Evolutionary conservation across 1,140 invertebrate species (phyloP), one percentile per base, ranked within the genome.

Genomic region (Macrosteles quadrilineatus): DNA sequence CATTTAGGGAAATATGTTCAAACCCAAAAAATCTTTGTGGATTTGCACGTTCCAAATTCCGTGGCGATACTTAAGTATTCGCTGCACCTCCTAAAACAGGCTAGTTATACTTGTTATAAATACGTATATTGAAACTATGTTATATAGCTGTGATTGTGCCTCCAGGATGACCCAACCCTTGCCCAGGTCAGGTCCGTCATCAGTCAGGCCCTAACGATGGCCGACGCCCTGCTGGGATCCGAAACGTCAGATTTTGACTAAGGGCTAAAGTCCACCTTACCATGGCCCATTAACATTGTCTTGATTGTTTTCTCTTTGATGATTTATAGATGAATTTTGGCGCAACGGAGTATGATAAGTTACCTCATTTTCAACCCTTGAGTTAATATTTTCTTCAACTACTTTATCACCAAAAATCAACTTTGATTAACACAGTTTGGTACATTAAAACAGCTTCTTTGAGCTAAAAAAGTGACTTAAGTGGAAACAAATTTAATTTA

Each of bases 231-330:
- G 55, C 27, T 25, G 55, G 27, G 21, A 27, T 59, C 27, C 4
- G 55, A 59, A 59, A 25, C 55, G 55, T 59, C 55, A 59, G 12
- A 12, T 59, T 30, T 59, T 59, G 55, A 59, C 55, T 27, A 59
- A 59, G 55, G 55, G 55, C 55, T 2, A 11, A n/a, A 27, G 55
- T 59, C 25, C 55, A 19, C 55, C 55, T 25, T 29, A 23, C 55
- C 25, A 59, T 25, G 55, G 55, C 4, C 55, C 55, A 59, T 59
- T 59, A 59, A 59, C 21, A 25, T 59, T n/a, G n/a, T 59, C 55
- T 11, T 27, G 55, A 59, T 59, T 59, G 55, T 59, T 59, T 59
- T 23, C 23, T 27, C 55, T 21, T 9, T 2, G 6, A 14, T 59
- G 55, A 59, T 59, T 59, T 59, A 59, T 59, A 27, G 55, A 59